Conservation (phyloP, 2,888 invertebrate genomes). For the Drepana falcataria region DNA sequence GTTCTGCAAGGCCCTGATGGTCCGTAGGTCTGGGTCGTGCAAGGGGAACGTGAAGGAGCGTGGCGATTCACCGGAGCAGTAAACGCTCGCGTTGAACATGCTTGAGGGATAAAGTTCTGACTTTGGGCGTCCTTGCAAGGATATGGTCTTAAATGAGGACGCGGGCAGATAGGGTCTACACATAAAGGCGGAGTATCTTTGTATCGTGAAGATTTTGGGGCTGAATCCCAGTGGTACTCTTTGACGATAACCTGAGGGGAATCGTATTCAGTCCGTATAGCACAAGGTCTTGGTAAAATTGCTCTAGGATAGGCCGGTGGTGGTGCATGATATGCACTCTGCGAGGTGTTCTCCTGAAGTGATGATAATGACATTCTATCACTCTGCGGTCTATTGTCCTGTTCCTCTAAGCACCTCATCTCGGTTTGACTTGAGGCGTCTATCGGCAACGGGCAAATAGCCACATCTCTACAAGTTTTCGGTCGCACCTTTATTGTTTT, state of each 20-base stretch:
- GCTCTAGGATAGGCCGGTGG: neutral
- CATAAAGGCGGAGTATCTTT: neutral
- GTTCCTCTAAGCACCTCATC: constrained; percentile 5
- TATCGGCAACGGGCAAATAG: constrained; percentile 19
- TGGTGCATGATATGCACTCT: neutral
- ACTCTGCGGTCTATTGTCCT: neutral
- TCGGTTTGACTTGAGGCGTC: constrained; percentile 35
- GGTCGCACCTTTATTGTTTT: constrained; percentile 4
- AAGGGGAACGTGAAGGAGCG: neutral
- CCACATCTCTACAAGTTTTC: constrained; percentile 16
- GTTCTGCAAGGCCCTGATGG: neutral
- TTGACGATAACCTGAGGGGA: constrained; percentile 36
- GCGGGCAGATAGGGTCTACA: neutral
- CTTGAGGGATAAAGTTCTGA: neutral
- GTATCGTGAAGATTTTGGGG: neutral
- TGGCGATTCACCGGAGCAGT: neutral
- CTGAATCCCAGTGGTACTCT: constrained; percentile 42
- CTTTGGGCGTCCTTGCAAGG: neutral
- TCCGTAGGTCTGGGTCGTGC: neutral
- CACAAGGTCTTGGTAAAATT: neutral
- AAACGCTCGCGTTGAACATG: neutral
- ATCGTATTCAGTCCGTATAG: neutral
- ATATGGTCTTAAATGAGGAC: neutral
- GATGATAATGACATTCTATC: neutral
- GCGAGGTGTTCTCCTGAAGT: neutral